phyloP scores from a whole-genome alignment of 2,113 vertebrate species.

The Nyctereutes procyonoides region DNA sequence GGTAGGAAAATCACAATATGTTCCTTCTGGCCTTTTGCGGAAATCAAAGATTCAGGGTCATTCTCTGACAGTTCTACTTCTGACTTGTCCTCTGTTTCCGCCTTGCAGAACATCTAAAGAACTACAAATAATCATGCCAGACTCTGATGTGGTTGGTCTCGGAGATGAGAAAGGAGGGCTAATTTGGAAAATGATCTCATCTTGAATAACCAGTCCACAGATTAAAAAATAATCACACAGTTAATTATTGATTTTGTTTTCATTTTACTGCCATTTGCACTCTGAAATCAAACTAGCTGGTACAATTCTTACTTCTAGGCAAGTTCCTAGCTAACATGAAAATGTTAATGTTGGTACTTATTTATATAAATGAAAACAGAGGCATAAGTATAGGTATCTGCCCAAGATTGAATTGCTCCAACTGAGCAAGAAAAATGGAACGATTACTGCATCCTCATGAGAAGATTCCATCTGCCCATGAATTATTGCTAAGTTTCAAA shows the following conservation, averaged over 20 bases:
- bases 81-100: slow-evolving; percentile 8
- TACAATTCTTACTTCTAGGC: slow-evolving; percentile 38
- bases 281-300: slow-evolving; percentile 54
- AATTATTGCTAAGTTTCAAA: slow-evolving; percentile 63
- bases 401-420: slow-evolving; percentile 39
- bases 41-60: neutral
- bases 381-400: slow-evolving; percentile 27
- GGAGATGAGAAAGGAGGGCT: slow-evolving; percentile 29
- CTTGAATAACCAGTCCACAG: neutral
- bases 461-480: slow-evolving; percentile 31
- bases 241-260: slow-evolving; percentile 61
- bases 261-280: slow-evolving; percentile 38
- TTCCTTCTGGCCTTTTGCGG: neutral
- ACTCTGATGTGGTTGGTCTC: neutral
- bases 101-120: slow-evolving; percentile 29
- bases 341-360: slow-evolving; percentile 36
- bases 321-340: slow-evolving; percentile 53
- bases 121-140: slow-evolving; percentile 17
- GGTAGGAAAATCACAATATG: neutral
- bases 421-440: slow-evolving; percentile 58
- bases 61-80: slow-evolving; percentile 20
- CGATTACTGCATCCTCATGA: neutral
- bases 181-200: slow-evolving; percentile 52
- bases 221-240: slow-evolving; percentile 42
- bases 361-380: slow-evolving; percentile 31